Percentiles rank a stretch among this genome's conserved stretches.
Conservation (phyloP, 2,888 invertebrate genomes). For the Vanessa cardui region DNA sequence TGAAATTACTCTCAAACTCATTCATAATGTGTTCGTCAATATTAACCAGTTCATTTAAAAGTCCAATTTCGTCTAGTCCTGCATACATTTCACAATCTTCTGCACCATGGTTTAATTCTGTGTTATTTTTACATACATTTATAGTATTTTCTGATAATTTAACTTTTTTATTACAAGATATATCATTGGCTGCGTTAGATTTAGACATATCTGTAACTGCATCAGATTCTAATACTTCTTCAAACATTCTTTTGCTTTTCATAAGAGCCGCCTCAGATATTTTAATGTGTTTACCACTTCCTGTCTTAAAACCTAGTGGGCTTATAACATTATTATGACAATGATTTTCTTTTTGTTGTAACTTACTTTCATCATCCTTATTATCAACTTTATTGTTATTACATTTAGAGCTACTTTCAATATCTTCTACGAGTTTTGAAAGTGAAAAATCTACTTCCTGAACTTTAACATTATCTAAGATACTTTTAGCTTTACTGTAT, state of each 20-base stretch:
- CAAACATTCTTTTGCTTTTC: conserved; percentile 5
- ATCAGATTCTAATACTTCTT: conserved; percentile 1
- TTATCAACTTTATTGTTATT: background rate
- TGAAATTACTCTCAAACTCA: conserved; percentile 44
- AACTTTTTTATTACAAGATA: background rate
- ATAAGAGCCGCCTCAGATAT: background rate
- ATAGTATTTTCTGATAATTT: background rate
- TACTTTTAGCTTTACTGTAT: conserved; percentile 60
- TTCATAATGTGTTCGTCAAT: conserved; percentile 37
- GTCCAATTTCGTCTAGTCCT: background rate
- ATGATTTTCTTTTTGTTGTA: background rate
- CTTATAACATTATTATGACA: background rate
- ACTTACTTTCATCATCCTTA: conserved; percentile 9
- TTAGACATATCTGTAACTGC: background rate
- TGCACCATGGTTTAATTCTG: background rate
- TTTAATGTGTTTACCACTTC: background rate
- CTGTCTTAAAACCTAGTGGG: background rate
- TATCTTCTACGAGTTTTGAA: conserved; percentile 53
- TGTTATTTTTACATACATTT: conserved; percentile 22
- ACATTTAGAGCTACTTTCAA: conserved; percentile 39
- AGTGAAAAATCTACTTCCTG: conserved; percentile 45
- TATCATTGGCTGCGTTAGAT: background rate
- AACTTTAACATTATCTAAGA: conserved; percentile 51
- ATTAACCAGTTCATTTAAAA: conserved; percentile 22
- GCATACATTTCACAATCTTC: background rate